Base-by-base conservation (phyloP, 2,113 vertebrate species). In the Sinocyclocheilus grahami region DNA sequence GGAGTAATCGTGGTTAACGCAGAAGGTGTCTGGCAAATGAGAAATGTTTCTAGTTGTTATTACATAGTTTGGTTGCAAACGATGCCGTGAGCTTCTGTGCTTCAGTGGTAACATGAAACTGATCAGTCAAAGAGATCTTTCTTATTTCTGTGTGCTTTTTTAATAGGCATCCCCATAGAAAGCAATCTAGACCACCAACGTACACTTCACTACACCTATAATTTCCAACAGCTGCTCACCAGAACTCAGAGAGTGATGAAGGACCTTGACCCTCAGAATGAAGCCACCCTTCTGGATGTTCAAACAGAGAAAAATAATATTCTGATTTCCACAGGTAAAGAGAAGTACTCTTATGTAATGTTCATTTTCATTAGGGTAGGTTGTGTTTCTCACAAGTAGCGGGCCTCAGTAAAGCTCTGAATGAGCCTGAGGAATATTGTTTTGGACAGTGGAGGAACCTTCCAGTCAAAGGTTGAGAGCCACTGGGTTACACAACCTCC, bases 221-320 rank as follows among this genome's bases (percentile, higher is more conserved):
- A 97, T 60, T 96, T 98, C 95, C 97, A 98, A 91, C 97, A 95
- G 92, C 95, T 99, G 91, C 94, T 97, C 90, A 91, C 97, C 94
- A 98, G 96, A 92, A 97, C 98, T 0, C 87, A 97, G 88, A 95
- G 95, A 92, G 96, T 96, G 0, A 94, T 99, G 51, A 92, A 97
- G 16, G 97, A 98, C 89, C 96, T 98, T 0, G 97, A 99, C 85
- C 96, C 97, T 58, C 97, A 98, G 93, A 98, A 99, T 1, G 97
- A 99, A 92, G 96, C 99, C 86, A 98, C 97, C 0, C 98, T 99
- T 92, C 95, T 99, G 78, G 92, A 97, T 0, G 93, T 99, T 88
- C 97, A 97, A 84, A 97, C 96, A 91, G 99, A 98, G 96, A 99
- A 98, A 91, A 98, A 99, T 0, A 97, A 99, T 86, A 98, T 99